phyloP scores from a whole-genome alignment of 2,113 vertebrate species.

The Colius striatus region DNA sequence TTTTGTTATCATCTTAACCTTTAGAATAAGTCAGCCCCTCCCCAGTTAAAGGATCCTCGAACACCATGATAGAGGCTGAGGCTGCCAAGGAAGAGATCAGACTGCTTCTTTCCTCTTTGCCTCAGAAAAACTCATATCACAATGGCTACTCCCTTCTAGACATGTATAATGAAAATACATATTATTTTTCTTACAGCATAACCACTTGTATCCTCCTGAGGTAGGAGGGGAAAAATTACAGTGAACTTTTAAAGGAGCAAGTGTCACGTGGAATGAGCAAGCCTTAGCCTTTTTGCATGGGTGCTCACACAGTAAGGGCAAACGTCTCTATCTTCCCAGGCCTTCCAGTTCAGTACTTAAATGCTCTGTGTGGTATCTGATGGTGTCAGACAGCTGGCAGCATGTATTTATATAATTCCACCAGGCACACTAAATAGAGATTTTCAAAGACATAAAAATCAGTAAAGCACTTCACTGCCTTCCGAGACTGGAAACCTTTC shows the following conservation, averaged over 20 bases:
- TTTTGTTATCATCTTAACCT: slow-evolving; percentile 20
- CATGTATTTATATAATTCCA: background rate
- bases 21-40: background rate
- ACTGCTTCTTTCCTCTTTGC: background rate
- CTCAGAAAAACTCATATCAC: background rate
- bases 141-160: background rate
- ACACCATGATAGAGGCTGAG: background rate
- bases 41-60: background rate
- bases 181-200: background rate
- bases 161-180: background rate
- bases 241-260: background rate
- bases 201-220: background rate
- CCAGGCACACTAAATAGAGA: slow-evolving; percentile 17
- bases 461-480: slow-evolving; percentile 45
- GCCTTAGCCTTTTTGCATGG: background rate
- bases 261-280: background rate
- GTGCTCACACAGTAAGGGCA: background rate
- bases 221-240: background rate
- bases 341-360: background rate
- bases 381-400: slow-evolving; percentile 31
- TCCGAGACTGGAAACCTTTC: slow-evolving; percentile 33
- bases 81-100: background rate
- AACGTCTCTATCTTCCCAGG: background rate
- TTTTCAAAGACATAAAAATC: slow-evolving; percentile 62
- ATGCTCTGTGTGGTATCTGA: background rate